Conservation (phyloP, 37 sponge, comb jelly and placozoan species). For the Halichondria panicea region DNA sequence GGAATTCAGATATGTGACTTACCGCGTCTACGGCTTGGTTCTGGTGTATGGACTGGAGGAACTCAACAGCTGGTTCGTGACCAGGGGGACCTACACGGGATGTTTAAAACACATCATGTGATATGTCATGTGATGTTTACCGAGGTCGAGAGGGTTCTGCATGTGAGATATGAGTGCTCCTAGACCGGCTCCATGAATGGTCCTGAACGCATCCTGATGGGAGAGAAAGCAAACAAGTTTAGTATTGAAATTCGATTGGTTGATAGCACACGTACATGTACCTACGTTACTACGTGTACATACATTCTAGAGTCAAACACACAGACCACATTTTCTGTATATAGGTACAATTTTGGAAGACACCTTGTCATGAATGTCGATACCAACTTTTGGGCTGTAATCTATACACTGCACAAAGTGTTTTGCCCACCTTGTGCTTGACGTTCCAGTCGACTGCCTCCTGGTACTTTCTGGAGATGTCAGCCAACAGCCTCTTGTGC, state of each 20-base stretch:
- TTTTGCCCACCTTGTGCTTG: slow-evolving; percentile 49
- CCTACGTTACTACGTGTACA: neutral
- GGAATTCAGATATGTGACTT: slow-evolving; percentile 2
- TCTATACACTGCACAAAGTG: no score
- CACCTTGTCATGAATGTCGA: no score
- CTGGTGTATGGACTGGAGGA: slow-evolving; percentile 60
- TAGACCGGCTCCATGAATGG: slow-evolving; percentile 42
- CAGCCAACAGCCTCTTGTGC: slow-evolving; percentile 43
- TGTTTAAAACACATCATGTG: neutral
- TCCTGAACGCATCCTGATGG: slow-evolving; percentile 27
- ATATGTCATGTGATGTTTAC: slow-evolving; percentile 13
- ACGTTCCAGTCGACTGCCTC: slow-evolving; percentile 59
- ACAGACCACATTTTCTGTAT: neutral
- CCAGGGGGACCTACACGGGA: slow-evolving; percentile 50
- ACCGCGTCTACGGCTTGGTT: slow-evolving; percentile 71
- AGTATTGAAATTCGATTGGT: neutral
- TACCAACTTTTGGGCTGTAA: no score
- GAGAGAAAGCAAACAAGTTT: neutral
- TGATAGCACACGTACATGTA: neutral
- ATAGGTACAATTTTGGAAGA: no score
- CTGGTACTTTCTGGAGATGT: slow-evolving; percentile 33
- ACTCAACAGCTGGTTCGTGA: slow-evolving; percentile 76
- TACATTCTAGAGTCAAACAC: neutral
- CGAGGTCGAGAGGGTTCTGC: slow-evolving; percentile 53
- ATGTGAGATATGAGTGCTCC: slow-evolving; percentile 40